Percentiles rank a stretch among this genome's conserved stretches.
phyloP scores from a whole-genome alignment of 2,888 invertebrate species.

The Odontocolon sp. region DNA sequence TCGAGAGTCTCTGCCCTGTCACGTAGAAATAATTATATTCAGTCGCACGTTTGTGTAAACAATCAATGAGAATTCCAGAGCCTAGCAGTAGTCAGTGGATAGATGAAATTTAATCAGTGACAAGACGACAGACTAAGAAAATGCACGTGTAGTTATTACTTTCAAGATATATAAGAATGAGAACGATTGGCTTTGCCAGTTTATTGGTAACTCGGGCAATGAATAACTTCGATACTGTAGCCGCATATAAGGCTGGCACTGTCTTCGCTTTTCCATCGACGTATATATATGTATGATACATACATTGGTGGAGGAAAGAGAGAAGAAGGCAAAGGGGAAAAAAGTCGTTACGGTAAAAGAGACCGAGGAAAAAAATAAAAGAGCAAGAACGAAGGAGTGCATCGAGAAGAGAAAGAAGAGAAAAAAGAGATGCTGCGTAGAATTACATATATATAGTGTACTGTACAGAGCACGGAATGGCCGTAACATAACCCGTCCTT shows the following conservation, averaged over 20 bases:
- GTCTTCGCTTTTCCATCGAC: conserved; percentile 36
- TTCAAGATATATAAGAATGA: conserved; percentile 10
- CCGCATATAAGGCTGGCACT: conserved; percentile 41
- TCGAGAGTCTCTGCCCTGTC: conserved; percentile 1
- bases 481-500: conserved; percentile 73
- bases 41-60: conserved; percentile 35
- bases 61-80: conserved; percentile 24
- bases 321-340: conserved; percentile 13
- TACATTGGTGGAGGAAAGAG: conserved; percentile 17
- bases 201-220: conserved; percentile 39
- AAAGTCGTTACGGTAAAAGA: conserved; percentile 4
- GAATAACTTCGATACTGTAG: conserved; percentile 7
- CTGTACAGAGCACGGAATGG: conserved; percentile 55
- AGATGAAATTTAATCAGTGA: conserved; percentile 47
- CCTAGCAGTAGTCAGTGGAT: conserved; percentile 9
- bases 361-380: conserved; percentile 30
- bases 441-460: conserved; percentile 15
- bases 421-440: not conserved
- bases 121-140: not conserved
- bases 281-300: no score
- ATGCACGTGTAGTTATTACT: not conserved
- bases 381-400: conserved; percentile 38
- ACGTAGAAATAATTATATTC: conserved; percentile 55
- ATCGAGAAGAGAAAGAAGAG: conserved; percentile 1
- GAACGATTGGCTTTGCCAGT: conserved; percentile 1